Evolutionary conservation across 2,888 invertebrate genomes (phyloP), one percentile per base, ranked within the genome.

Genomic region (Scotopteryx bipunctaria): DNA sequence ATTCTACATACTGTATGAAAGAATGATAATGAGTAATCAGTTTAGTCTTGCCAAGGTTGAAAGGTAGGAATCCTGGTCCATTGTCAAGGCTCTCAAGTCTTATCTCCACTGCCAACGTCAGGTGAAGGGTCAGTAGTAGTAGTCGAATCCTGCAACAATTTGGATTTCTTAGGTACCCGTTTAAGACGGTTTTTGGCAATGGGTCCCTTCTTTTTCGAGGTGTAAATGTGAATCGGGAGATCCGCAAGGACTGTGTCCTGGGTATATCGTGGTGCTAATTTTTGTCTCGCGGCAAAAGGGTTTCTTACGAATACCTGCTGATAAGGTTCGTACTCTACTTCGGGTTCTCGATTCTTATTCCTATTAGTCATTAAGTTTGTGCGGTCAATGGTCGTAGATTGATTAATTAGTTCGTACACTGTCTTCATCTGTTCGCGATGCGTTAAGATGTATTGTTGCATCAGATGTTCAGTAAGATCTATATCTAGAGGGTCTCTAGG

Each of bases 211-310:
- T 66, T 66, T 17, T 57, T 65, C 1, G 13, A 25, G 0, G 66
- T 67, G 19, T 67, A 67, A 0, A 64, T 65, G 15, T 67, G 67
- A 2, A 67, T 63, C 0, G 67, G 66, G 0, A 67, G 32, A 21
- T 67, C 51, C 0, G 61, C 61, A 13, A 67, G 5, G 0, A 66
- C 65, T 0, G 15, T 58, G 16, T 67, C 67, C 0, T 57, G 60
- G 0, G 62, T 67, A 14, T 48, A 67, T 0, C 66, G 57, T 0
- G 66, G 59, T 2, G 66, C 64, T 16, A 63, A 3, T 37, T 67
- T 67, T 33, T 66, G 62, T 8, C 69, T 31, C 9, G 6, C 11
- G 1, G 65, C 65, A 2, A 50, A 5, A 0, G 66, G 66, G 19
- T 66, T 64, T 3, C 19, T 51, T 2, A 64, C 25, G 14, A 57